phyloP scores from a whole-genome alignment of 2,797 vertebrate genomes.

The Stomatorhinus walkeri region DNA sequence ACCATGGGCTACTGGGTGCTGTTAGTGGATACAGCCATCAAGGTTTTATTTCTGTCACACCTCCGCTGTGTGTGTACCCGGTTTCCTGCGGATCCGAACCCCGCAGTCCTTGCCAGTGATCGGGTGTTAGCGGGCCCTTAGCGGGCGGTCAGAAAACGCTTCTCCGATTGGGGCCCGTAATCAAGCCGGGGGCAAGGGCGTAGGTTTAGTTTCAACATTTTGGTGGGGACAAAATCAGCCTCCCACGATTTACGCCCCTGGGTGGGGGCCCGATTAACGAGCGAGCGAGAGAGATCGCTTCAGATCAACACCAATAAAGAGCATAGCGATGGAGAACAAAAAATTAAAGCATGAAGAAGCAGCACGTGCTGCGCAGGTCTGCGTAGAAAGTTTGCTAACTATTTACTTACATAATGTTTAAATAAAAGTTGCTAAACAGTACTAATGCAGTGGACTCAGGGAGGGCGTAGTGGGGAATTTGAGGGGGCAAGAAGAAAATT shows the following conservation, averaged over 20 bases:
- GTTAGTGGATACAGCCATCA: neutral
- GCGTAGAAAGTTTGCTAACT: neutral
- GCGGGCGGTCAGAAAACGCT: neutral
- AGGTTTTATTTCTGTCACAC: neutral
- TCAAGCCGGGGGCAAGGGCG: neutral
- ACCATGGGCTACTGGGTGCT: neutral
- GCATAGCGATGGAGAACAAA: neutral
- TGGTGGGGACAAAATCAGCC: neutral
- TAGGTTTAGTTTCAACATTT: neutral
- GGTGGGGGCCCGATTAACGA: neutral
- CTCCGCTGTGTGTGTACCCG: neutral
- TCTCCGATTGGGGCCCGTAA: neutral
- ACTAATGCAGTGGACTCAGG: neutral
- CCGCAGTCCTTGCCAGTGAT: neutral
- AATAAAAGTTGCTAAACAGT: neutral
- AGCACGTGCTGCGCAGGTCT: neutral
- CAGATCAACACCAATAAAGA: neutral
- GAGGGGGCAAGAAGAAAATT: neutral
- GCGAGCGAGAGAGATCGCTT: neutral
- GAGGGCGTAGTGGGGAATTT: neutral
- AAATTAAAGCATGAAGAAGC: neutral
- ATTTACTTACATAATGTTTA: neutral
- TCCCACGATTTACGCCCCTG: neutral
- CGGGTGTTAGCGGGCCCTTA: neutral
- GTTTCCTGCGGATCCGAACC: neutral